Base-by-base conservation (phyloP, 1,140 invertebrate species). In the Psix sp. region DNA sequence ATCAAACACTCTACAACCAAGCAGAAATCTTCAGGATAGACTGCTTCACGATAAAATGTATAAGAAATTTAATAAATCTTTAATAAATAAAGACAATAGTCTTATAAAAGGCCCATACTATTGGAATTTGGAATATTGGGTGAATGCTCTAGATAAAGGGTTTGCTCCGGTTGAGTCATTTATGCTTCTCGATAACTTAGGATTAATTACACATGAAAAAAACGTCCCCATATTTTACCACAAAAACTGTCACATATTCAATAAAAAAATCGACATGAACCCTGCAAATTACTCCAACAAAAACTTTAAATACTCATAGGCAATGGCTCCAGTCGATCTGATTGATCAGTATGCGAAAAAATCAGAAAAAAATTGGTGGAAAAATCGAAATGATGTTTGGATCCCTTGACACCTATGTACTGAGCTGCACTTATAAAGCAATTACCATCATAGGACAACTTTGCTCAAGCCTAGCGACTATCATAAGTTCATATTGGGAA, bases 21-120 rank as follows among this genome's bases (percentile, higher is more conserved):
- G 66, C 65, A 1, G 49, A 62, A 0, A 75, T 79, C 9, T 39
- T 45, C 0, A 54, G 74, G 72, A 68, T 75, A 1, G 29, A 79
- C 17, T 38, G 7, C 6, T 70, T 63, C 11, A 76, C 74, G 1
- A 39, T 77, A n/a, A 49, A 49, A 29, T 6, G 71, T 0, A 76
- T 11, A 0, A 40, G 56, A 35, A 40, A 74, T 10, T 42, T 45
- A 10, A 57, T 57, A 11, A 33, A 14, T 13, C 35, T 1, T 14
- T 14, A 6, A 16, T 3, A 14, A 38, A 16, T 16, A 15, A n/a
- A 1, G 35, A 14, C 5, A 38, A 38, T 10, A 9, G 15, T 5
- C 35, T 38, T 15, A 38, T 38, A 5, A 15, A 5, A 5, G 35
- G 35, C n/a, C 35, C 35, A 2, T 38, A 14, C 10, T 38, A 4